phyloP scores from a whole-genome alignment of 2,113 vertebrate species.

The Onychorhynchus coronatus region DNA sequence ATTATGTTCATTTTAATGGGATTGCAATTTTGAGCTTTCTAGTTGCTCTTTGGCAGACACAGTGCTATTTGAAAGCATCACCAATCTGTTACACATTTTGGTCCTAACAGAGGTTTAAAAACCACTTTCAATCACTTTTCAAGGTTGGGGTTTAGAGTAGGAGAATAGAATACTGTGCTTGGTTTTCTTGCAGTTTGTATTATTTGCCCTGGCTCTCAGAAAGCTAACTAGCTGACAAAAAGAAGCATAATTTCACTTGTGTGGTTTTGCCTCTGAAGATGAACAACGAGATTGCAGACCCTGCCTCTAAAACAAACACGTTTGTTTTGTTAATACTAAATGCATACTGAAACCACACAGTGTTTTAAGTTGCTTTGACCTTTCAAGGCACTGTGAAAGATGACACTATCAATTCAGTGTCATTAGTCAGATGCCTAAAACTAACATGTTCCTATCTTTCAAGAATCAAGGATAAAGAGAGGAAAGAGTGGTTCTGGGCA shows the following conservation, averaged over 20 bases:
- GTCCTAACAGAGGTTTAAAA: not conserved
- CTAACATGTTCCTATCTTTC: not conserved
- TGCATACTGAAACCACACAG: not conserved
- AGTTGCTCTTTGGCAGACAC: not conserved
- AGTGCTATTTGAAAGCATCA: not conserved
- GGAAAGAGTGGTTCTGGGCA: not conserved
- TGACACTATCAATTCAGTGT: not conserved
- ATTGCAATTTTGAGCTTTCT: not conserved
- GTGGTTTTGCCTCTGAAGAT: not conserved
- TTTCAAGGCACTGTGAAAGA: not conserved
- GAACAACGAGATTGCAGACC: not conserved
- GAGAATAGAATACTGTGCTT: not conserved
- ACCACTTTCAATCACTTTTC: not conserved
- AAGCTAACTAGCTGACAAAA: not conserved
- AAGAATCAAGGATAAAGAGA: not conserved
- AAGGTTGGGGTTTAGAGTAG: not conserved
- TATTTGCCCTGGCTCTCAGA: not conserved
- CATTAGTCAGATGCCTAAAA: not conserved
- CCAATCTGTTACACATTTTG: fast-evolving
- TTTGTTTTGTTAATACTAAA: not conserved
- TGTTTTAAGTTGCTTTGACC: not conserved
- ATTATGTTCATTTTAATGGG: not conserved
- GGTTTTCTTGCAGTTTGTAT: not conserved
- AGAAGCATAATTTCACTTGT: not conserved
- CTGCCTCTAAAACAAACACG: not conserved